Base-by-base conservation (phyloP, 1,140 invertebrate genomes). In the Homalodisca vitripennis region DNA sequence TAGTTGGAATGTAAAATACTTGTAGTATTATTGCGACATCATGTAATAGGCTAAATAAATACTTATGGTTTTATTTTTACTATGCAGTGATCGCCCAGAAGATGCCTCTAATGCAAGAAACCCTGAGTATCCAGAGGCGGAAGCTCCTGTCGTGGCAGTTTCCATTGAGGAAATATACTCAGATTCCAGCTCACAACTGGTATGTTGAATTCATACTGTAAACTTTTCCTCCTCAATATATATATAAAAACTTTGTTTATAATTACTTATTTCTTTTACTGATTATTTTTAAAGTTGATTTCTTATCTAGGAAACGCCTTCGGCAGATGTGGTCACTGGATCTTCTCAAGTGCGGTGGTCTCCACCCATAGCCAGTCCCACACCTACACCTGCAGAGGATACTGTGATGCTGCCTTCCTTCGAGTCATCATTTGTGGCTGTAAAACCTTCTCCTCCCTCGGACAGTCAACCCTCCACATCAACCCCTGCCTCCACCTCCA, bases 351-450 rank as follows among this genome's bases (percentile, higher is more conserved):
- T 60, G 55, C 2, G 55, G n/a, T 60, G 55, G 55, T 27, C 27
- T 10, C 55, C 51, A 41, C 67, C 53, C 46, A 14, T 46, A n/a
- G 53, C 53, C 20, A 2, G 10, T 34, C 51, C 63, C 12, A 47
- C 62, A 13, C 17, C 64, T 10, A 30, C 41, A 30, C 1, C 64
- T 17, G 30, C 30, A 20, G 51, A 55, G 29, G 69, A 70, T 24
- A 22, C 68, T 34, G 47, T 71, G 22, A 53, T 67, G 12, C 64
- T 73, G 22, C 72, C 72, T 27, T 73, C 72, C 1, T 73, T 73
- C 47, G 67, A 71, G 26, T 69, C 67, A 31, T 41, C 55, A 2
- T 67, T 51, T 27, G 29, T 30, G 17, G 20, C 26, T 32, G 62
- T 65, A 14, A 65, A 65, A 34, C 29, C 34, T 17, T 41, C 34